Conservation (phyloP, 2,797 vertebrate genomes). For the Notamacropus eugenii region DNA sequence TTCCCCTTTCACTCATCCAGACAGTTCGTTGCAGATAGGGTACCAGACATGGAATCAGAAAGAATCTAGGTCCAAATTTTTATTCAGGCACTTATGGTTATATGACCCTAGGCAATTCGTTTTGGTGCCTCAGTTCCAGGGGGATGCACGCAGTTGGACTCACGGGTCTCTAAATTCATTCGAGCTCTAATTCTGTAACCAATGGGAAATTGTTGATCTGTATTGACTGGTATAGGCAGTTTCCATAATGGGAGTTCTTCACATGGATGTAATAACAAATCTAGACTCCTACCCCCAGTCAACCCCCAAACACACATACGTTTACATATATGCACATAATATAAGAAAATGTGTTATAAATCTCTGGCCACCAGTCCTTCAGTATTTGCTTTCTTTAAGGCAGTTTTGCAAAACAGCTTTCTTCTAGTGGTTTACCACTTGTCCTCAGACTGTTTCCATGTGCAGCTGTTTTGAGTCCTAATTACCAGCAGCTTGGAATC, state of each 20-base stretch:
- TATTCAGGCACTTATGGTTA: not conserved
- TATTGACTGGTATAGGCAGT: not conserved
- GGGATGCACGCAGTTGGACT: not conserved
- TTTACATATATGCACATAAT: not conserved
- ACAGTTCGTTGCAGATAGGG: not conserved
- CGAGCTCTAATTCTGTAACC: not conserved
- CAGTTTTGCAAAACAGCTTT: not conserved
- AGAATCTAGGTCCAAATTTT: not conserved
- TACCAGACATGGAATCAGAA: not conserved
- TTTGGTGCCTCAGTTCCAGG: not conserved
- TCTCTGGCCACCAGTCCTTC: not conserved
- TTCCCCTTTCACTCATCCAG: not conserved
- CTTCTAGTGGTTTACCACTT: not conserved
- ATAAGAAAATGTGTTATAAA: slow-evolving; percentile 21
- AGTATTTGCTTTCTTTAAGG: not conserved
- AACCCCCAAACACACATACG: not conserved
- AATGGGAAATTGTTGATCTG: not conserved
- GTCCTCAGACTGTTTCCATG: not conserved
- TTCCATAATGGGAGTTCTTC: not conserved
- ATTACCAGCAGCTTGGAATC: not conserved
- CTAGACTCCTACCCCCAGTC: not conserved
- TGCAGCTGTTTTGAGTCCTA: not conserved
- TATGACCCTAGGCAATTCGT: not conserved
- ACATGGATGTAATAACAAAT: not conserved
- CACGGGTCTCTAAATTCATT: not conserved